Base-by-base conservation (phyloP, 2,888 invertebrate genomes). In the Blomia tropicalis region DNA sequence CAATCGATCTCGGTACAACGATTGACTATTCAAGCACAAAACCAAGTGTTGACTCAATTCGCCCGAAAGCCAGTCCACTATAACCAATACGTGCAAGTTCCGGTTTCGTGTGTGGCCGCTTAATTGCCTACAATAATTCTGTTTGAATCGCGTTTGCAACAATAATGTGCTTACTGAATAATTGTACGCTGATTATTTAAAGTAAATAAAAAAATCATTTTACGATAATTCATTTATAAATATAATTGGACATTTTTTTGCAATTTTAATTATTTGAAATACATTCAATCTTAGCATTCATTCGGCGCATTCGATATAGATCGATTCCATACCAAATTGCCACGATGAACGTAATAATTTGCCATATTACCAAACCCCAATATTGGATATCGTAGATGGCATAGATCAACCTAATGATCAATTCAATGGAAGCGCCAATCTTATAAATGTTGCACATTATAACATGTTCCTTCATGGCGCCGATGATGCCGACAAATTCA, bases 1-100 rank as follows among this genome's bases (percentile, higher is more conserved):
- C 4, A 11, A 1, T 62, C 62, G 4, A 31, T 43, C 2, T 59
- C 60, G 43, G 63, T 65, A 17, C 63, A 62, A 32, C 64, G 60
- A 36, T 23, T 67, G 62, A 59, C 62, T 0, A 11, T 29, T 0
- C 66, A 67, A 25, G 11, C 63, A 1, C 53, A 59, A 22, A 43
- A 44, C 14, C 47, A 64, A n/a, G 62, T 66, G 7, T 44, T 67
- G 43, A 56, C 43, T 1, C 64, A 66, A 43, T n/a, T 67, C n/a
- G 63, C 58, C 17, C 62, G 59, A n/a, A 67, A 67, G 56, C 14
- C 51, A 3, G 66, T 62, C 2, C 64, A 67, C 30, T 36, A 51
- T n/a, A 54, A 29, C n/a, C 43, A 61, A 23, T 1, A 11, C 1
- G 30, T 66, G 0, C 22, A 59, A 0, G 59, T 63, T 19, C 59